Percentiles rank a stretch among this genome's conserved stretches.
Evolutionary conservation across 1,140 invertebrate species (phyloP).

Genomic region (Bombus sylvicola): DNA sequence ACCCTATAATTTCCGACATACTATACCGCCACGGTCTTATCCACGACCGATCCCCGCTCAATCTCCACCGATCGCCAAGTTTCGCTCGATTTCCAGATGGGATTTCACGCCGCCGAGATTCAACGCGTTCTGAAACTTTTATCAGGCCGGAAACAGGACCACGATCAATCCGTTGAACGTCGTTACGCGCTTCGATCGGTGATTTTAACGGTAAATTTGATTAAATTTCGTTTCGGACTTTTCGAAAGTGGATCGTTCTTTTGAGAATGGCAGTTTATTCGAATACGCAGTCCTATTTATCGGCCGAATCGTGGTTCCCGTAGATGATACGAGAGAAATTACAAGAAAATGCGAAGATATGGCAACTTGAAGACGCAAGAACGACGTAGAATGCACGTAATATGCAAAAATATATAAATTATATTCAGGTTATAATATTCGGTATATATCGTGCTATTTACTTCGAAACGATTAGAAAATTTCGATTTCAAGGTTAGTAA

Average conservation of each 20-base stretch:
- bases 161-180: too few species aligned
- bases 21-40: conserved; percentile 76
- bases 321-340: neutral
- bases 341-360: too few species aligned
- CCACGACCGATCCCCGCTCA: conserved; percentile 70
- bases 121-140: neutral
- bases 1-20: conserved; percentile 81
- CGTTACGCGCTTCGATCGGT: neutral
- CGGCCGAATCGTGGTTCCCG: too few species aligned
- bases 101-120: conserved; percentile 48
- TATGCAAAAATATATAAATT: too few species aligned
- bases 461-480: neutral
- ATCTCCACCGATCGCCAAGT: conserved; percentile 71
- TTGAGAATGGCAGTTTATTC: too few species aligned
- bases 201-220: neutral
- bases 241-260: too few species aligned
- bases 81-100: conserved; percentile 75
- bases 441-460: too few species aligned
- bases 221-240: neutral
- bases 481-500: neutral
- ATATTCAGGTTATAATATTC: too few species aligned
- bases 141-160: neutral
- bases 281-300: too few species aligned
- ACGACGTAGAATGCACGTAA: too few species aligned
- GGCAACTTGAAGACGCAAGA: too few species aligned